These are phyloP conservation scores for Macropodus opercularis DNA, from an alignment of 2,797 vertebrate genomes.

Conservation along the genomic window DNA sequence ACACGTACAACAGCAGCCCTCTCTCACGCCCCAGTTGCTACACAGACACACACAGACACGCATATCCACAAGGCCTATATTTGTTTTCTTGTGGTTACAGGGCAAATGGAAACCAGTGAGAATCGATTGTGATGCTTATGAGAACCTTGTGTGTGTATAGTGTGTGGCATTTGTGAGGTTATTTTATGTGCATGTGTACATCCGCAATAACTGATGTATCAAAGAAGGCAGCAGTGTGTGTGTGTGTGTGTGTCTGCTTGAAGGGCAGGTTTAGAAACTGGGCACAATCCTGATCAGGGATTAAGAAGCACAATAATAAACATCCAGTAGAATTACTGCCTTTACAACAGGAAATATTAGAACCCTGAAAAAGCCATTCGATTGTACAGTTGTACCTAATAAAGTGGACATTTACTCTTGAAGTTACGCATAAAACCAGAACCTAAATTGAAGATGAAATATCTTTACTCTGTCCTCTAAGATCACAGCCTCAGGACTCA, in stretches of 20 bases:
- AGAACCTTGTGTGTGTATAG: slow-evolving; percentile 37
- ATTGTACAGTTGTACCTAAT: too few relatives aligned
- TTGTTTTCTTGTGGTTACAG: slow-evolving; percentile 78
- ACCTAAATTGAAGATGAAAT: too few relatives aligned
- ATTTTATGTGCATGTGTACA: slow-evolving; percentile 4
- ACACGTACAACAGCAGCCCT: slow-evolving; percentile 52
- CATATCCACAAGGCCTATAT: slow-evolving; percentile 70
- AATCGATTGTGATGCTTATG: slow-evolving; percentile 58
- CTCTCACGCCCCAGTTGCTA: slow-evolving; percentile 75
- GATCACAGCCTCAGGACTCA: slow-evolving; percentile 26
- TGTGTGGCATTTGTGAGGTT: slow-evolving; percentile 25
- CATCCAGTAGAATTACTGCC: too few relatives aligned
- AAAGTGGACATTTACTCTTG: too few relatives aligned
- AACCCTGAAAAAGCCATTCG: too few relatives aligned
- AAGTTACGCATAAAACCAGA: too few relatives aligned
- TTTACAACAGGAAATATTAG: too few relatives aligned
- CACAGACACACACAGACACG: slow-evolving; percentile 65
- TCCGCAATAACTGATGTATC: slow-evolving; percentile 27
- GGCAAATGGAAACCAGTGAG: slow-evolving; percentile 73
- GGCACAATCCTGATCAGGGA: slow-evolving; percentile 48
- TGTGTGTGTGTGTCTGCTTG: slow-evolving; percentile 20
- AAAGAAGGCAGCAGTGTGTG: neutral
- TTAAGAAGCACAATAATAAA: too few relatives aligned
- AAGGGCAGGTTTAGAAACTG: slow-evolving; percentile 60
- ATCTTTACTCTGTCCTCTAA: slow-evolving; percentile 18